A percentile compares a stretch with the other conserved stretches of the same genome.
These are phyloP conservation scores for Zophobas atratus DNA, from an alignment of 1,140 invertebrate species.

Conservation along the genomic window DNA sequence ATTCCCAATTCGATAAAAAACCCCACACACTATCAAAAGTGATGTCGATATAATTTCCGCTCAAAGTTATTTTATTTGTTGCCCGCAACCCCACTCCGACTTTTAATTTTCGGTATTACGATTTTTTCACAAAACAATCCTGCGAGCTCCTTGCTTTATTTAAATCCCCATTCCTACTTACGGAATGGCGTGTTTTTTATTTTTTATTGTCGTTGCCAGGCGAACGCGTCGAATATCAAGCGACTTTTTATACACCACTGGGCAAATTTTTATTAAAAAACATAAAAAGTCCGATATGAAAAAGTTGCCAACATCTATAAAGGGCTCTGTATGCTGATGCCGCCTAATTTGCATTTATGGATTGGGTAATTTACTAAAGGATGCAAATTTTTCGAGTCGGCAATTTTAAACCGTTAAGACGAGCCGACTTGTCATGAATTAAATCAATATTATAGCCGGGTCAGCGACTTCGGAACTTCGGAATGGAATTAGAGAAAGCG, in stretches of 20 bases:
- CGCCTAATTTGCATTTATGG: no score
- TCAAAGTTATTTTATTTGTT: not conserved
- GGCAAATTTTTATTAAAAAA: conserved; percentile 1
- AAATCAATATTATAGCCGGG: conserved; percentile 3
- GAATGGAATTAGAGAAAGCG: not conserved
- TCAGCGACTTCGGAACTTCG: not conserved
- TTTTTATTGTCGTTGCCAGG: not conserved
- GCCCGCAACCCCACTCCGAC: no score
- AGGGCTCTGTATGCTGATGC: conserved; percentile 5
- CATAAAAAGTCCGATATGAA: conserved; percentile 9
- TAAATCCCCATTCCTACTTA: no score
- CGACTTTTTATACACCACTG: not conserved
- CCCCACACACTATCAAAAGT: not conserved
- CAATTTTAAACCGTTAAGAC: no score
- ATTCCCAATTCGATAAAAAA: conserved; percentile 11
- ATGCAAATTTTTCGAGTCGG: not conserved
- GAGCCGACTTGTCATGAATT: not conserved
- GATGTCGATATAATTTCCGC: conserved; percentile 5
- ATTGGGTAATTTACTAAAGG: not conserved
- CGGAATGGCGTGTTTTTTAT: no score
- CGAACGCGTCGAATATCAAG: not conserved
- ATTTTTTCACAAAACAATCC: no score
- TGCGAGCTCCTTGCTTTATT: no score
- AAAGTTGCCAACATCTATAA: not conserved
- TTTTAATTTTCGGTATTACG: no score